Evolutionary conservation across 1,140 invertebrate genomes (phyloP), one percentile per base, ranked within the genome.

Genomic region (Forficula auricularia): DNA sequence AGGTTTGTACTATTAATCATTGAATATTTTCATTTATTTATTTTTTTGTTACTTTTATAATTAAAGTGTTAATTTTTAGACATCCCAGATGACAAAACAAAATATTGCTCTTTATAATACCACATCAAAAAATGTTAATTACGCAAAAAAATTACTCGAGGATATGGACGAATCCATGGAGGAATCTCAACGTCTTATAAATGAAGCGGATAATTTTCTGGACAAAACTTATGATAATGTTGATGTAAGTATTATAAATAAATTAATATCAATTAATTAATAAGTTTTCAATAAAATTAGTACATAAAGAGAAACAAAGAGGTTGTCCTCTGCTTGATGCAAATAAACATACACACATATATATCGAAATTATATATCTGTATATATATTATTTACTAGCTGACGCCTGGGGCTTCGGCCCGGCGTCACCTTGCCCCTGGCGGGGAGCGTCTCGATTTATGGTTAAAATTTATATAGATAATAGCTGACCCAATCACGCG

Each of bases 181-280:
- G 8, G 54, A 63, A 36, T 58, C 54, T 14, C 43, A 52, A 3
- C 50, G 54, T 34, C 41, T 64, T 19, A 47, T 56, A 1, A 53
- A 60, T 3, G 52, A 59, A 19, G 54, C 57, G 2, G 45, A 38
- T 19, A 50, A 50, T 0, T 57, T 58, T 31, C 43, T 64, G 2
- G 15, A 56, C 20, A 55, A 63, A 14, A 52, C 54, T 4, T 43
- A 57, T 46, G 61, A 57, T 27, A 59, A 65, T 48, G 40, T 65
- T 12, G 48, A 57, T 44, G 62, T 63, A 52, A 48, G 43, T 46
- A 2, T 12, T 40, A 20, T 13, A 42, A 9, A 27, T n/a, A n/a
- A 19, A 33, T 18, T 42, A 15, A 42, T 2, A 32, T 15, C 19
- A 32, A 37, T 35, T 43, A n/a, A 43, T 42, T 38, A 15, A 36